Base-by-base conservation (phyloP, 2,888 invertebrate genomes). In the Scelioninae gen. 2 region DNA sequence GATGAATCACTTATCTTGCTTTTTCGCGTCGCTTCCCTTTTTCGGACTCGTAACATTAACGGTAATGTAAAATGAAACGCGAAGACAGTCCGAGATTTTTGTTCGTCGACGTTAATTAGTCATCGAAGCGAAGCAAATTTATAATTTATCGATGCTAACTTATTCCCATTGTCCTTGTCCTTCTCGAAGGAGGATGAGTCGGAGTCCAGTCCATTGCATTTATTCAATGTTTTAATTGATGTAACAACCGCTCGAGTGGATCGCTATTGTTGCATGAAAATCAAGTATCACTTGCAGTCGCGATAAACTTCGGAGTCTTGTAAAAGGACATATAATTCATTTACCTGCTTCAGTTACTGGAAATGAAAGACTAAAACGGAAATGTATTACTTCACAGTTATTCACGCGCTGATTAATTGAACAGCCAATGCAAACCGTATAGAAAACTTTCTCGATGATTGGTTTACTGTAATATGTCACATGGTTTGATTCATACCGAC, bases 91-190 rank as follows among this genome's bases (percentile, higher is more conserved):
- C 39, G 37, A 22, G 60, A 65, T 70, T 65, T 67, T 50, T 55
- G 35, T 61, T 61, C 48, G 13, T 53, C 46, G 25, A 73, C 77
- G 78, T 76, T 80, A 81, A 80, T 80, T 80, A 78, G 75, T 76
- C 72, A 77, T 78, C 74, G 76, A 75, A 74, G 74, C 76, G 73
- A 73, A 76, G 76, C 75, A 72, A 76, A 76, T 74, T 79, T 75
- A 77, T 80, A 77, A 80, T 78, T 80, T 79, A 80, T 77, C 72
- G 77, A 61, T 61, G 46, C 52, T 64, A 58, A 69, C 57, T 73
- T 64, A 55, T 64, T 69, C 64, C 2, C 43, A 52, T 68, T 55
- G 48, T 31, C 58, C 45, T 58, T 58, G 58, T 39, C 28, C 58
- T 64, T 35, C 39, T 31, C 9, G 15, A 19, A 63, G 31, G 11